Evolutionary conservation across 2,113 vertebrate genomes (phyloP).

Genomic region (Elephantulus edwardii): DNA sequence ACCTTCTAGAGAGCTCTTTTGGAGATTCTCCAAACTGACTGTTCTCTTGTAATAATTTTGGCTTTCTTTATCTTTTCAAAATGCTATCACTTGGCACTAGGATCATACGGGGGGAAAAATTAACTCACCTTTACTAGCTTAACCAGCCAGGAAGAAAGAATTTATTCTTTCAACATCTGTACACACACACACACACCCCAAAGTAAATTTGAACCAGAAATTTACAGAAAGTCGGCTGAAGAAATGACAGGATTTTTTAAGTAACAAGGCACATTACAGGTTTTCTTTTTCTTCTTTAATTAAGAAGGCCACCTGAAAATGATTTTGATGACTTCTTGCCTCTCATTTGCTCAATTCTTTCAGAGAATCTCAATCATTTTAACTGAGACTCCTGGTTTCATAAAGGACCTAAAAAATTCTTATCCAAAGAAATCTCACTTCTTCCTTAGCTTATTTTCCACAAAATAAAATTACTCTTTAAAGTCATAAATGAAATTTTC

Average conservation of each 20-base stretch:
- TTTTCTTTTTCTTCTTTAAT: no score
- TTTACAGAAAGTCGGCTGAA: neutral
- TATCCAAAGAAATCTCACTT: neutral
- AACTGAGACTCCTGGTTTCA: neutral
- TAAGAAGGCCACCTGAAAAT: neutral
- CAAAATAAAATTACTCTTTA: neutral
- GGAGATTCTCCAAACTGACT: neutral
- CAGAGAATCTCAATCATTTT: neutral
- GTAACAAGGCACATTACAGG: neutral
- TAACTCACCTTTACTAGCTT: neutral
- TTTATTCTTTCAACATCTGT: neutral
- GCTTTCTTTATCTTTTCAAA: neutral
- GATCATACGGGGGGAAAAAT: neutral
- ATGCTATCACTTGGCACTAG: neutral
- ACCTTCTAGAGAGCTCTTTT: neutral
- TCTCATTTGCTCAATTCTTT: neutral
- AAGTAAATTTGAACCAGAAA: neutral
- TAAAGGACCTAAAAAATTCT: neutral
- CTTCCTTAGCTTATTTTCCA: slow-evolving; percentile 10
- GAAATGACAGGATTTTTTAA: fast-evolving
- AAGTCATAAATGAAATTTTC: neutral
- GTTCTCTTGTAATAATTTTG: neutral
- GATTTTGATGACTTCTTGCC: neutral
- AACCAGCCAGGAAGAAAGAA: neutral
- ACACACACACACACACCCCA: neutral